Evolutionary conservation across 2,888 invertebrate species (phyloP).

Genomic region (Oxycera nigricornis): DNA sequence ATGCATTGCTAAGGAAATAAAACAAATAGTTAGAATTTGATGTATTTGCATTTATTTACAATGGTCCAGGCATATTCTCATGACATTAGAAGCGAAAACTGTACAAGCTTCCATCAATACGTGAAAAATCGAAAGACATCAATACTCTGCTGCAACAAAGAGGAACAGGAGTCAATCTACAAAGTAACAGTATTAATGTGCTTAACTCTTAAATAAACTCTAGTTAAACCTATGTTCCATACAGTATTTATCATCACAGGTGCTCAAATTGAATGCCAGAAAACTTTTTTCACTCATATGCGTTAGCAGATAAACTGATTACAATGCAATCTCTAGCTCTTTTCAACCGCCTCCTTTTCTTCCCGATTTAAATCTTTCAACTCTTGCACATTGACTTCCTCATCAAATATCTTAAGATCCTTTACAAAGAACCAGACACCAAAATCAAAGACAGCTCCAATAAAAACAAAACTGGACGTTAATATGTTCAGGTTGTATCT

Average conservation of each 20-base stretch:
- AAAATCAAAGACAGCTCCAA: slow-evolving; percentile 71
- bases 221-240: slow-evolving; percentile 22
- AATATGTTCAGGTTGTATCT: slow-evolving; percentile 71
- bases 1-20: too few relatives aligned
- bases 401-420: slow-evolving; percentile 73
- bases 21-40: too few relatives aligned
- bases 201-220: slow-evolving; percentile 19
- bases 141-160: too few relatives aligned
- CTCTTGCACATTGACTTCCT: slow-evolving; percentile 63
- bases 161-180: too few relatives aligned
- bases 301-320: slow-evolving; percentile 5
- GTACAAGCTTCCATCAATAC: too few relatives aligned
- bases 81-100: too few relatives aligned
- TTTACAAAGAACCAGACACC: slow-evolving; percentile 75
- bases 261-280: slow-evolving; percentile 19
- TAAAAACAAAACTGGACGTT: slow-evolving; percentile 69
- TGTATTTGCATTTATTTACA: too few relatives aligned
- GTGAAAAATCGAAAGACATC: too few relatives aligned
- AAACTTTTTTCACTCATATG: background rate
- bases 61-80: too few relatives aligned
- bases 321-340: slow-evolving; percentile 47
- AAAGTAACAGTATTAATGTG: too few relatives aligned
- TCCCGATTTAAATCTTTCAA: slow-evolving; percentile 56
- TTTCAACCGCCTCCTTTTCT: slow-evolving; percentile 58
- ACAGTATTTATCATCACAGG: slow-evolving; percentile 35